Evolutionary conservation across 2,888 invertebrate species (phyloP).

Genomic region (Cantharis lateralis): DNA sequence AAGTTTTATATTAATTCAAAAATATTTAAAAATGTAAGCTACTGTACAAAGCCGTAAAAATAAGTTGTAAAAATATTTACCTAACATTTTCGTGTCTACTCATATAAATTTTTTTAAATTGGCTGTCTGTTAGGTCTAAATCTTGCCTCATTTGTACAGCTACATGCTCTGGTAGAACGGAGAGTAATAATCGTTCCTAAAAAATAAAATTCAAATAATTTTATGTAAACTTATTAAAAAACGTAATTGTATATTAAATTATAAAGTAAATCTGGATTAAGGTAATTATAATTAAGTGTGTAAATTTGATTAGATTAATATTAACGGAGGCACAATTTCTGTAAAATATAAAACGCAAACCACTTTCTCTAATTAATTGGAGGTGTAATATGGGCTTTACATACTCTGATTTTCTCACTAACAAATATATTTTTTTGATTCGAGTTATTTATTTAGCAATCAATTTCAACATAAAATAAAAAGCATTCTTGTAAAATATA

Average conservation of each 20-base stretch:
- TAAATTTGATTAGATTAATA: background rate
- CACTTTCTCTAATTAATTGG: background rate
- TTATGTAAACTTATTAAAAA: background rate
- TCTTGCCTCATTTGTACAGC: constrained; percentile 97
- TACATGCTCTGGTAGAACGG: constrained; percentile 94
- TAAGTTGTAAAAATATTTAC: constrained; percentile 55
- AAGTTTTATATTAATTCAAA: too few species aligned
- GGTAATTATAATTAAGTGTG: background rate
- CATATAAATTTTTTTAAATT: constrained; percentile 98
- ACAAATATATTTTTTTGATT: background rate
- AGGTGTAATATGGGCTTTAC: background rate
- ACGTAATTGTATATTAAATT: background rate
- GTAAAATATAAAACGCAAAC: background rate
- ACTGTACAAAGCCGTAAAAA: background rate
- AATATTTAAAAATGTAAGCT: background rate
- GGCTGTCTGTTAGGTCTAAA: constrained; percentile 87
- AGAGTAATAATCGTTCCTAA: constrained; percentile 88
- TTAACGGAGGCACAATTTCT: background rate
- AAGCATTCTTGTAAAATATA: background rate
- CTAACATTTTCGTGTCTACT: constrained; percentile 95
- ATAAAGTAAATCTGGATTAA: background rate
- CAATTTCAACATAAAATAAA: background rate
- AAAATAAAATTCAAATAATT: constrained; percentile 30
- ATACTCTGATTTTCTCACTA: background rate
- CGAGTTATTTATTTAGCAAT: background rate